Evolutionary conservation across 2,113 vertebrate species (phyloP).

Genomic region (Bos javanicus): DNA sequence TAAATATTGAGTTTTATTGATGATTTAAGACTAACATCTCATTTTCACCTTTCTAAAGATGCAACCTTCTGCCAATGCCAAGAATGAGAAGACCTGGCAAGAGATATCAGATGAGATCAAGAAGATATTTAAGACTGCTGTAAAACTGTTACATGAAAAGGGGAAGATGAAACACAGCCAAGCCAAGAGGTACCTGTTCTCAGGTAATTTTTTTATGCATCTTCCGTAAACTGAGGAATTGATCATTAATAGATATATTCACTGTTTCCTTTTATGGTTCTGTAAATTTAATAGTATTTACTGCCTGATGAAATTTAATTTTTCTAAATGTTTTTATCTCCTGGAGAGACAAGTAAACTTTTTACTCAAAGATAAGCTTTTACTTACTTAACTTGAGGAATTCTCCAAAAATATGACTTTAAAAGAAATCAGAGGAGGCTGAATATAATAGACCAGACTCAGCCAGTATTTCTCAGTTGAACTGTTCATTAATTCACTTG

Average conservation of each 20-base stretch:
- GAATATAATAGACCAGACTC: not conserved
- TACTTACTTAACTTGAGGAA: not conserved
- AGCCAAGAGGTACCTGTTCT: constrained; percentile 97
- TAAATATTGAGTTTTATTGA: not conserved
- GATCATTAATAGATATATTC: not conserved
- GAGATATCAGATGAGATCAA: constrained; percentile 96
- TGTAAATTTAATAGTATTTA: not conserved
- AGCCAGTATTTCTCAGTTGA: not conserved
- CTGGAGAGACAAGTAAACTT: not conserved
- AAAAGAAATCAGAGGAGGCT: not conserved
- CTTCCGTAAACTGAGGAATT: not conserved
- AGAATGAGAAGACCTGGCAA: constrained; percentile 93
- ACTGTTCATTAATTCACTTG: not conserved
- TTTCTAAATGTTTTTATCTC: not conserved
- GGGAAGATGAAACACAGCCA: constrained; percentile 94
- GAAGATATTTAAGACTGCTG: constrained; percentile 92
- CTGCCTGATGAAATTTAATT: not conserved
- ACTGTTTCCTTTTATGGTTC: not conserved
- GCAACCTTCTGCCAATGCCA: constrained; percentile 87
- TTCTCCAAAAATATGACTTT: not conserved
- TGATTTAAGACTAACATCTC: not conserved
- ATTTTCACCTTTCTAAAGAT: constrained; percentile 77
- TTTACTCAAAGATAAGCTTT: not conserved
- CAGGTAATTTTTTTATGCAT: constrained; percentile 83
- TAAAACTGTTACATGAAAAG: constrained; percentile 93